A percentile compares a stretch with the other conserved stretches of the same genome.
Conservation (phyloP, 2,888 invertebrate genomes). For the Serrognathus titanus region DNA sequence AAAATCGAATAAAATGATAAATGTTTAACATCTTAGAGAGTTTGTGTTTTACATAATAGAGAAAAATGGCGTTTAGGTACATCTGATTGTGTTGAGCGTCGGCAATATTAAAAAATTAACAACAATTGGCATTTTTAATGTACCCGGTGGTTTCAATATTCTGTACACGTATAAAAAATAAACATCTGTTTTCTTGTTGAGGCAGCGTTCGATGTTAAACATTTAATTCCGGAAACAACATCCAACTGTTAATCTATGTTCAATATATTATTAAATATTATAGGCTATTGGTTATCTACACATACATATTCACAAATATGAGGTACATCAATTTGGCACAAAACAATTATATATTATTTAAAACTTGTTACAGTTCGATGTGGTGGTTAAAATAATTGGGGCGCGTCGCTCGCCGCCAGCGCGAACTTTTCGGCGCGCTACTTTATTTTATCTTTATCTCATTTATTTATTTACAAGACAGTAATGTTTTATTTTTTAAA, state of each 20-base stretch:
- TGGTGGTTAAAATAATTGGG: slow-evolving; percentile 18
- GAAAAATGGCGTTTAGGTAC: slow-evolving; percentile 29
- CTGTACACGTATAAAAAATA: slow-evolving; percentile 39
- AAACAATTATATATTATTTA: slow-evolving; percentile 28
- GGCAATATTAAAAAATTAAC: slow-evolving; percentile 23
- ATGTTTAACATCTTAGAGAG: slow-evolving; percentile 43
- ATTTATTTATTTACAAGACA: slow-evolving; percentile 2
- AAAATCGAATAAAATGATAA: slow-evolving; percentile 29
- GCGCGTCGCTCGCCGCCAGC: slow-evolving; percentile 3
- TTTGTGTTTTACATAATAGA: slow-evolving; percentile 11
- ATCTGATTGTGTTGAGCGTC: slow-evolving; percentile 37
- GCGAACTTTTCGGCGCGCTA: slow-evolving; percentile 6
- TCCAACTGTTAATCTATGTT: slow-evolving; percentile 3
- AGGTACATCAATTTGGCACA: slow-evolving; percentile 82
- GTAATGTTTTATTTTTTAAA: slow-evolving; percentile 16
- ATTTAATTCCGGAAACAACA: slow-evolving; percentile 1
- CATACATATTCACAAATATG: slow-evolving; percentile 45
- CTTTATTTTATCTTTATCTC: neutral
- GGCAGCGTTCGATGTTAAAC: slow-evolving; percentile 4
- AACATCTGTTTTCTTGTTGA: slow-evolving; percentile 25
- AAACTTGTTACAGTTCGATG: slow-evolving; percentile 23
- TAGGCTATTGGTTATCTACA: slow-evolving; percentile 1
- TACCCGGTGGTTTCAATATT: slow-evolving; percentile 5
- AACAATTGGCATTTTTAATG: slow-evolving; percentile 12
- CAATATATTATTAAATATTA: neutral